Conservation (phyloP, 2,113 vertebrate genomes). For the Rhinichthys klamathensis region DNA sequence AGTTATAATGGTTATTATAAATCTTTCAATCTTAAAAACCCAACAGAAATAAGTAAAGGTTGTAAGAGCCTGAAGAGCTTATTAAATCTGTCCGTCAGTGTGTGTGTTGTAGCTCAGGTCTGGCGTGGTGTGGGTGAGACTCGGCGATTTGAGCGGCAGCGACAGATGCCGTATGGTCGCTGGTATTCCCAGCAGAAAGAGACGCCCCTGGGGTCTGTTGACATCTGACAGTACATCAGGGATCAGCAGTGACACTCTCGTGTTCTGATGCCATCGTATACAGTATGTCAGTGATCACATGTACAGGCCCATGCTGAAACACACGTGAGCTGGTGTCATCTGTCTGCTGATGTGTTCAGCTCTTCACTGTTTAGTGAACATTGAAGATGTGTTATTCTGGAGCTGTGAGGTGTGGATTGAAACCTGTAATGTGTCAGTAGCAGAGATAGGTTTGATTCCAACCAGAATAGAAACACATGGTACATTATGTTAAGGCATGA, state of each 20-base stretch:
- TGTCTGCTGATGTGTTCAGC: conserved; percentile 51
- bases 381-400: conserved; percentile 36
- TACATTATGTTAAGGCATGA: not conserved
- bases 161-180: conserved; percentile 76
- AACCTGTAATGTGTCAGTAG: conserved; percentile 43
- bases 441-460: conserved; percentile 40
- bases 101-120: conserved; percentile 42
- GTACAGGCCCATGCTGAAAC: conserved; percentile 42
- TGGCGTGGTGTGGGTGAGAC: conserved; percentile 46
- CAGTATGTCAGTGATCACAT: conserved; percentile 51
- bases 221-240: conserved; percentile 74
- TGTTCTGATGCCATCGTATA: conserved; percentile 57
- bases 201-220: conserved; percentile 69
- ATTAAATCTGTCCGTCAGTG: conserved; percentile 49
- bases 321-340: conserved; percentile 49
- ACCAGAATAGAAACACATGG: not conserved
- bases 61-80: conserved; percentile 29
- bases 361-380: conserved; percentile 52
- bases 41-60: not conserved
- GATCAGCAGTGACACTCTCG: conserved; percentile 74
- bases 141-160: conserved; percentile 61
- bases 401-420: conserved; percentile 20
- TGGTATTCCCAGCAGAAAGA: conserved; percentile 69
- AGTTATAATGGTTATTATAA: not conserved
- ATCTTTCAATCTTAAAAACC: not conserved